Conservation (phyloP, 2,888 invertebrate genomes). For the Acrobasis repandana region DNA sequence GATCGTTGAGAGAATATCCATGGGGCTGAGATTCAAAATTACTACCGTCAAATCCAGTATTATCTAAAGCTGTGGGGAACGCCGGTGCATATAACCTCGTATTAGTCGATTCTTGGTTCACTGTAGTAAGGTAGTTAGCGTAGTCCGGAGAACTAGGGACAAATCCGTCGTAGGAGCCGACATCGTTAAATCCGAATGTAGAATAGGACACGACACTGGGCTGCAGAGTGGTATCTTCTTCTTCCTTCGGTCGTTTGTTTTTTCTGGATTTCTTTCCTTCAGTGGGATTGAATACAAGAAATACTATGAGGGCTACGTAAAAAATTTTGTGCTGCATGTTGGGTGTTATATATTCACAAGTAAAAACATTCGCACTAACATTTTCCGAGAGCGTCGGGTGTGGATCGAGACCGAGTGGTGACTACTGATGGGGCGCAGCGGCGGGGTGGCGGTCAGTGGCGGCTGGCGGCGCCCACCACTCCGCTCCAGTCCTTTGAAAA, state of each 20-base stretch:
- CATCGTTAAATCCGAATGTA: constrained; percentile 74
- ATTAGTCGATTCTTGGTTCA: constrained; percentile 55
- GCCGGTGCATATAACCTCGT: constrained; percentile 68
- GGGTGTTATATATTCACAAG: constrained; percentile 43
- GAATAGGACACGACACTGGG: constrained; percentile 75
- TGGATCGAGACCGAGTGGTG: constrained; percentile 59
- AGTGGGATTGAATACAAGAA: constrained; percentile 44
- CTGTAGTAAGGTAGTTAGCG: constrained; percentile 53
- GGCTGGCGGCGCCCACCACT: constrained; percentile 40
- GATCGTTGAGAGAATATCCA: constrained; percentile 42
- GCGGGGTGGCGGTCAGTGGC: constrained; percentile 40
- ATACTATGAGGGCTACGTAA: constrained; percentile 52
- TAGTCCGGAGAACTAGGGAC: constrained; percentile 73
- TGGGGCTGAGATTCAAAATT: constrained; percentile 50
- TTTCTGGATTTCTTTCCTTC: constrained; percentile 61
- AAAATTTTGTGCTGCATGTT: constrained; percentile 62
- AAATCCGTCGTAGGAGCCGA: constrained; percentile 68
- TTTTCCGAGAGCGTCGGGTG: constrained; percentile 64
- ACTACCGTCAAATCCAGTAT: constrained; percentile 51
- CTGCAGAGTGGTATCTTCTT: constrained; percentile 60
- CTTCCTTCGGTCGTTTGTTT: constrained; percentile 55
- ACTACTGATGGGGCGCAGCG: constrained; percentile 54
- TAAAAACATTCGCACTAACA: constrained; percentile 54
- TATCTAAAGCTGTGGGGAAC: constrained; percentile 65
- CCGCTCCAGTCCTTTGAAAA: constrained; percentile 67